Percentiles rank a stretch among this genome's conserved stretches.
phyloP scores from a whole-genome alignment of 2,888 invertebrate species.

The Lumbricus terrestris region DNA sequence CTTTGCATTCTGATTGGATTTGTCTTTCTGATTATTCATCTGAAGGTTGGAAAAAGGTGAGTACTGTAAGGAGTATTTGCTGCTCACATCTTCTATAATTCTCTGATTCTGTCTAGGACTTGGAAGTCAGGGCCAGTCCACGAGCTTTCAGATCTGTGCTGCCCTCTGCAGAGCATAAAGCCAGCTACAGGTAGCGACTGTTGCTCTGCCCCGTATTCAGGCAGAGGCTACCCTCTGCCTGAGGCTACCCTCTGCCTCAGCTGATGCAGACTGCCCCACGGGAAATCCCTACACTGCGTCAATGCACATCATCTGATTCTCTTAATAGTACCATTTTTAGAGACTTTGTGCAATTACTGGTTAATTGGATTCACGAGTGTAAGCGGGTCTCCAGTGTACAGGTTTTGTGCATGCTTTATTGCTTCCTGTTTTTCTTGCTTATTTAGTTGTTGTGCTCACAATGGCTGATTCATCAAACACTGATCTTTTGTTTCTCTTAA shows the following conservation, averaged over 20 bases:
- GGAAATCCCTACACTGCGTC: too few relatives aligned
- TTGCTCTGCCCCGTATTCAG: too few relatives aligned
- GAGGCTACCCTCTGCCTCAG: too few relatives aligned
- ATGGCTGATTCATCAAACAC: neutral
- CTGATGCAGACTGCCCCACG: too few relatives aligned
- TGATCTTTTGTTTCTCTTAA: neutral
- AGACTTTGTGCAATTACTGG: too few relatives aligned
- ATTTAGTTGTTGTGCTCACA: neutral
- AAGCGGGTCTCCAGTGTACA: neutral
- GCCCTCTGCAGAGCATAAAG: too few relatives aligned
- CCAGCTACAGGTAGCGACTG: too few relatives aligned
- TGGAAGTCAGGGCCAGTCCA: neutral
- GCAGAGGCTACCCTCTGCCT: too few relatives aligned
- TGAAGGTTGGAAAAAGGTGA: constrained; percentile 93
- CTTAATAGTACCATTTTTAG: too few relatives aligned
- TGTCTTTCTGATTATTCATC: constrained; percentile 87
- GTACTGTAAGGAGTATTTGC: constrained; percentile 41
- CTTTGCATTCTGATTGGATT: constrained; percentile 88
- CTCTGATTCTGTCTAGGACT: neutral
- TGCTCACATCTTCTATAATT: neutral
- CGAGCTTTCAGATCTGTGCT: too few relatives aligned
- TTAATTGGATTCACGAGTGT: too few relatives aligned
- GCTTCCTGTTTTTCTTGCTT: neutral
- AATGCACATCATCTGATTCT: too few relatives aligned
- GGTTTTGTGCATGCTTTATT: neutral